Percentiles rank a stretch among this genome's conserved stretches.
phyloP scores from a whole-genome alignment of 1,140 invertebrate genomes.

The Lordiphosa stackelbergi region DNA sequence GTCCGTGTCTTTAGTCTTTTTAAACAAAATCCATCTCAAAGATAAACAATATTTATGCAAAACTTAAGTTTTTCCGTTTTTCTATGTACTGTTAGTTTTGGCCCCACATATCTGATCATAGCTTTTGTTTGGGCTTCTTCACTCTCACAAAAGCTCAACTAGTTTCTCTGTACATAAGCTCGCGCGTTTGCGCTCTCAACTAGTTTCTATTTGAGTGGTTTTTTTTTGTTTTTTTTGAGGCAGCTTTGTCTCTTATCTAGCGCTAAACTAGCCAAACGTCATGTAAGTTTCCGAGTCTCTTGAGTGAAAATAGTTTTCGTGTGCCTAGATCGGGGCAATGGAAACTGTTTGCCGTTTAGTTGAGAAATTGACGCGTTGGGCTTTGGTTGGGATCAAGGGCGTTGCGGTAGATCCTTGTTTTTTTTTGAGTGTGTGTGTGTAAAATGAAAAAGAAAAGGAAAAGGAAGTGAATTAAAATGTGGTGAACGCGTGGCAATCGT shows the following conservation, averaged over 20 bases:
- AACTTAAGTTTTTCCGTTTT: no score
- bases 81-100: no score
- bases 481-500: no score
- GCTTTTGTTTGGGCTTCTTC: no score
- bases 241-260: constrained; percentile 35
- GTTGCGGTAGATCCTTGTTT: neutral
- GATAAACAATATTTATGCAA: no score
- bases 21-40: no score
- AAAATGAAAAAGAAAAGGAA: neutral
- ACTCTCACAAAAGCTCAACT: constrained; percentile 23
- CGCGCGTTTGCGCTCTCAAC: constrained; percentile 1
- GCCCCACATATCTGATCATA: no score
- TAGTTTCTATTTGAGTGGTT: constrained; percentile 55
- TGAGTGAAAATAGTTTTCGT: constrained; percentile 57
- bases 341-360: constrained; percentile 35
- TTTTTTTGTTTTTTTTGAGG: constrained; percentile 11
- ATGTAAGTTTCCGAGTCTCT: constrained; percentile 53
- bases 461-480: constrained; percentile 10
- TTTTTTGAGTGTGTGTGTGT: neutral
- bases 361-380: constrained; percentile 30
- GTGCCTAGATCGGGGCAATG: constrained; percentile 27
- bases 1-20: no score
- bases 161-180: constrained; percentile 1
- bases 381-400: constrained; percentile 30
- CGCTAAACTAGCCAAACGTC: constrained; percentile 42